These are phyloP conservation scores for Monodelphis domestica DNA, from an alignment of 2,797 vertebrate species.

Conservation along the genomic window DNA sequence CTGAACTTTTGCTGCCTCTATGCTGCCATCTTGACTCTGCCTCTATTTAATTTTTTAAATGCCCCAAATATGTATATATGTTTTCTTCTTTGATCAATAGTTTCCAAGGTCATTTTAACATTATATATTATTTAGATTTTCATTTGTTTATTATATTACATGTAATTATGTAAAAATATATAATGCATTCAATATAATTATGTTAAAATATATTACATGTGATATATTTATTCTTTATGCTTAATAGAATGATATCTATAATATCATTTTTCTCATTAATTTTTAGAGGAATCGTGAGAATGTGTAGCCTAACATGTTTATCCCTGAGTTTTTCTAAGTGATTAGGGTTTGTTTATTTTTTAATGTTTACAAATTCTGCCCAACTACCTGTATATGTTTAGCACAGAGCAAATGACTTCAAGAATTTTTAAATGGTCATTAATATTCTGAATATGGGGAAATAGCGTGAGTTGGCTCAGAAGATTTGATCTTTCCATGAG, in stretches of 20 bases:
- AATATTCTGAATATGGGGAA: conserved; percentile 63
- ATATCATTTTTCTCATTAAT: conserved; percentile 36
- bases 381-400: conserved; percentile 53
- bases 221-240: conserved; percentile 4
- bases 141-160: conserved; percentile 12
- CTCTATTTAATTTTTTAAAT: too few species aligned
- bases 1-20: too few species aligned
- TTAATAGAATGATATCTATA: conserved; percentile 28
- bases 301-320: conserved; percentile 31
- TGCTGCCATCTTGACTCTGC: too few species aligned
- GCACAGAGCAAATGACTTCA: conserved; percentile 60
- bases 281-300: conserved; percentile 43
- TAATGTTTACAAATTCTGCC: conserved; percentile 70
- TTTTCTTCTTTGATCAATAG: conserved; percentile 34
- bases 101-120: conserved; percentile 26
- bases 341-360: conserved; percentile 55
- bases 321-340: conserved; percentile 67
- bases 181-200: conserved; percentile 24
- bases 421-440: conserved; percentile 62
- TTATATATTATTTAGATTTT: conserved; percentile 46
- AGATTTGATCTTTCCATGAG: conserved; percentile 45
- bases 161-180: conserved; percentile 28
- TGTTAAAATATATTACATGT: conserved; percentile 1
- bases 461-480: conserved; percentile 51
- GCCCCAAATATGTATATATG: too few species aligned